Conservation (phyloP, 2,888 invertebrate genomes). For the Flexamia atlantica region DNA sequence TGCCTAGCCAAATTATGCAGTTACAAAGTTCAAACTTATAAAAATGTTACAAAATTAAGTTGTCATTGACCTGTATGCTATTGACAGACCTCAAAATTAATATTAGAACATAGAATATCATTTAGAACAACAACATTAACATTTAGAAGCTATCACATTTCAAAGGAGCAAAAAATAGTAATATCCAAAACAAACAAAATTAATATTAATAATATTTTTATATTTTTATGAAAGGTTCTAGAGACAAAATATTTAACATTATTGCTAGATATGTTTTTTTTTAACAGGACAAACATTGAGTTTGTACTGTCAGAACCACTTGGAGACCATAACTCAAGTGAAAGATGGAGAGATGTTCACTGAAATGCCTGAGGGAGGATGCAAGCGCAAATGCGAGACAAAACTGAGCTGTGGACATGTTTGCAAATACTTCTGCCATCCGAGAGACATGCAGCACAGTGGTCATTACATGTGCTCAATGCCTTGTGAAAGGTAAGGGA, state of each 20-base stretch:
- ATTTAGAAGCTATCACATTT: no score
- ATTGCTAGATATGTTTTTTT: no score
- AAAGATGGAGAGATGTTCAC: conserved; percentile 63
- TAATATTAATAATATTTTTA: neutral
- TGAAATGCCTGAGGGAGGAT: conserved; percentile 80
- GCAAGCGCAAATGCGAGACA: conserved; percentile 77
- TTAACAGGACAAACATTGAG: conserved; percentile 65
- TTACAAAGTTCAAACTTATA: no score
- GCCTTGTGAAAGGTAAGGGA: conserved; percentile 77
- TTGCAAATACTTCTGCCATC: conserved; percentile 81
- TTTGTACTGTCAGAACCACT: conserved; percentile 78
- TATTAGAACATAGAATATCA: no score
- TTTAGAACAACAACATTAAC: no score
- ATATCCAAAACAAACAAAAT: no score
- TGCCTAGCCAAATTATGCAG: no score
- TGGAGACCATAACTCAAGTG: conserved; percentile 74
- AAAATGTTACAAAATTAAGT: no score
- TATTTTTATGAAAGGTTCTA: neutral
- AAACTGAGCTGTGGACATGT: conserved; percentile 80
- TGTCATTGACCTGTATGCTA: no score
- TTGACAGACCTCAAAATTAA: no score
- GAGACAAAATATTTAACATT: neutral
- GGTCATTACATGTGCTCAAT: conserved; percentile 74
- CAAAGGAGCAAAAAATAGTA: no score
- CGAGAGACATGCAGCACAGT: conserved; percentile 77